These are phyloP conservation scores for Paraplagusia blochii DNA, from an alignment of 2,113 vertebrate species.

Conservation along the genomic window DNA sequence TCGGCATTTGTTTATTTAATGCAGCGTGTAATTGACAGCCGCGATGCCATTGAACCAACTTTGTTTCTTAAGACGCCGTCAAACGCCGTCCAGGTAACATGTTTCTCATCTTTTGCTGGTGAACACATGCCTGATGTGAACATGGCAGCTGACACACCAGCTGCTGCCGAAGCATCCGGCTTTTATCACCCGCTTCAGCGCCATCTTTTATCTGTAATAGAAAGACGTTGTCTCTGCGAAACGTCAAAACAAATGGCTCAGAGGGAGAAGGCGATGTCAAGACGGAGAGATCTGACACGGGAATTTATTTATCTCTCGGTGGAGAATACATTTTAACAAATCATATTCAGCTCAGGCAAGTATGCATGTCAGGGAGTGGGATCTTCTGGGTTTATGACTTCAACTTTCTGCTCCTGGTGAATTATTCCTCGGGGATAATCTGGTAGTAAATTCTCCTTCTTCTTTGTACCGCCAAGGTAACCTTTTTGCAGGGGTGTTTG, in stretches of 20 bases:
- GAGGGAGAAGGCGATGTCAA: constrained; percentile 14
- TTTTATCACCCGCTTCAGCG: constrained; percentile 44
- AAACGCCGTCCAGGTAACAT: constrained; percentile 12
- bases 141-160: constrained; percentile 44
- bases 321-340: constrained; percentile 28
- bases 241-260: constrained; percentile 49
- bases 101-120: background rate
- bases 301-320: constrained; percentile 18
- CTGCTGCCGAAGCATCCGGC: constrained; percentile 27
- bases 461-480: no score
- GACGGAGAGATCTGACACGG: constrained; percentile 22
- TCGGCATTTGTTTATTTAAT: constrained; percentile 3
- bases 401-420: no score
- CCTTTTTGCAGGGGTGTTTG: no score
- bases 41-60: constrained; percentile 27
- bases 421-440: no score
- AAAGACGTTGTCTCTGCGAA: constrained; percentile 19
- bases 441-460: no score
- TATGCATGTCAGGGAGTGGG: background rate
- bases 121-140: constrained; percentile 41
- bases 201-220: constrained; percentile 52
- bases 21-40: constrained; percentile 29
- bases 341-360: constrained; percentile 2
- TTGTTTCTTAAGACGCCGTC: constrained; percentile 10
- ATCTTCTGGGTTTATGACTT: no score